A percentile compares a stretch with the other conserved stretches of the same genome.
phyloP scores from a whole-genome alignment of 2,113 vertebrate species.

The Hippocampus guttulatus region DNA sequence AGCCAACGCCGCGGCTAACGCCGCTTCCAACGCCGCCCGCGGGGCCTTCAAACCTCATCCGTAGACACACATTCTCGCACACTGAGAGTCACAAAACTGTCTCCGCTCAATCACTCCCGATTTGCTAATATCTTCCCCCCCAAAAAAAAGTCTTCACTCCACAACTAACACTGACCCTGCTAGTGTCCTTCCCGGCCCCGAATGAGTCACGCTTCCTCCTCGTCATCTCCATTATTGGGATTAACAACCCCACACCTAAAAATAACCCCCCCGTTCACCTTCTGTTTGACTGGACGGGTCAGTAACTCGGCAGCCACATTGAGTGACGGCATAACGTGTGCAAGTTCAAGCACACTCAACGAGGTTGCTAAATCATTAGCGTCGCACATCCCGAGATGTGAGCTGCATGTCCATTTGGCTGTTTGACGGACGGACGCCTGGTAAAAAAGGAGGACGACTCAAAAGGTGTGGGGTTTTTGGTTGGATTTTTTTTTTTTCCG shows the following conservation, averaged over 20 bases:
- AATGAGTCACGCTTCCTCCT: not conserved
- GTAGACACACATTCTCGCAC: constrained; percentile 24
- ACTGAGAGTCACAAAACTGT: constrained; percentile 46
- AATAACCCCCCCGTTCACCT: constrained; percentile 1
- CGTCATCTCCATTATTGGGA: not conserved
- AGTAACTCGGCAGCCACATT: constrained; percentile 8
- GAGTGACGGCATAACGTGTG: constrained; percentile 43
- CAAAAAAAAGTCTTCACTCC: not conserved
- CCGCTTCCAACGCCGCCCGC: constrained; percentile 85
- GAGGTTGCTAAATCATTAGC: constrained; percentile 12
- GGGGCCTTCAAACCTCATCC: constrained; percentile 82
- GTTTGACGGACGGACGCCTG: constrained; percentile 1
- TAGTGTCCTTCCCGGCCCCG: not conserved
- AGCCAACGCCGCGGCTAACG: constrained; percentile 79
- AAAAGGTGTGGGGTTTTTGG: not conserved
- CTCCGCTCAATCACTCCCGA: not conserved
- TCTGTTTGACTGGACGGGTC: not conserved
- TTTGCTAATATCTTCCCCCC: not conserved
- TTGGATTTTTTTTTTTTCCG: not conserved
- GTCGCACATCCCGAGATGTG: constrained; percentile 26
- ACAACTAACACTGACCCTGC: not conserved
- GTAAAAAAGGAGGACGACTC: not conserved
- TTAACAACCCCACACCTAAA: not conserved
- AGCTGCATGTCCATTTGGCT: constrained; percentile 40
- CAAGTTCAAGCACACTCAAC: constrained; percentile 41